These are phyloP conservation scores for Tenthredo scrophulariae DNA, from an alignment of 2,888 invertebrate species.

Conservation along the genomic window DNA sequence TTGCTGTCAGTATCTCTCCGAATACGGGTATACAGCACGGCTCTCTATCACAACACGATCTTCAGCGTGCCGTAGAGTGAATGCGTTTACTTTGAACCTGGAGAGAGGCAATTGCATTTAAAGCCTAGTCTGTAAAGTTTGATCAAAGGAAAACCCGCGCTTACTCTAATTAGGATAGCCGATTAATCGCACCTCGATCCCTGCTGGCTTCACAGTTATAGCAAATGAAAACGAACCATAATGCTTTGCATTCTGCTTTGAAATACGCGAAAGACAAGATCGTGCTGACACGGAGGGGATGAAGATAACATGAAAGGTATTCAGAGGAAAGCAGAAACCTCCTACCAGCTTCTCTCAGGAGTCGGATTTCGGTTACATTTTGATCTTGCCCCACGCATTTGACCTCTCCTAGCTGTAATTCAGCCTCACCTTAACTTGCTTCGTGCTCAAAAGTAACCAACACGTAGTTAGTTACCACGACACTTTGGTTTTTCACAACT, in stretches of 20 bases:
- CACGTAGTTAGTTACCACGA: too few species aligned
- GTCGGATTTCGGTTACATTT: slow-evolving; percentile 5
- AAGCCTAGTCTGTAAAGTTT: slow-evolving; percentile 7
- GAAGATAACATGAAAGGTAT: not conserved
- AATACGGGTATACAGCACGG: not conserved
- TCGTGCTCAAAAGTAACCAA: not conserved
- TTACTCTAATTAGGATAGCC: slow-evolving; percentile 35
- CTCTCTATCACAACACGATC: slow-evolving; percentile 24
- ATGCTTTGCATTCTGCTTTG: not conserved
- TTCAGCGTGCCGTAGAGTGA: not conserved
- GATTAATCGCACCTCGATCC: slow-evolving; percentile 35
- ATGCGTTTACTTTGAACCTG: slow-evolving; percentile 41
- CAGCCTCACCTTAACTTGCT: not conserved
- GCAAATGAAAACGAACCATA: not conserved
- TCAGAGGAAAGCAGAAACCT: slow-evolving; percentile 9
- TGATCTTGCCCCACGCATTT: slow-evolving; percentile 30
- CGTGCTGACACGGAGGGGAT: not conserved
- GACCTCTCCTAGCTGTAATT: slow-evolving; percentile 29
- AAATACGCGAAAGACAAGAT: slow-evolving; percentile 1
- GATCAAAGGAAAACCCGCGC: slow-evolving; percentile 40
- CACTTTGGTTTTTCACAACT: not conserved
- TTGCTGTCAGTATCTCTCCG: not conserved
- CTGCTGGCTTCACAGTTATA: not conserved
- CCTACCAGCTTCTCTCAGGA: not conserved
- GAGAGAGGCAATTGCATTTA: slow-evolving; percentile 39